A percentile compares a stretch with the other conserved stretches of the same genome.
phyloP scores from a whole-genome alignment of 1,140 invertebrate species.

The Bombus difficillimus region DNA sequence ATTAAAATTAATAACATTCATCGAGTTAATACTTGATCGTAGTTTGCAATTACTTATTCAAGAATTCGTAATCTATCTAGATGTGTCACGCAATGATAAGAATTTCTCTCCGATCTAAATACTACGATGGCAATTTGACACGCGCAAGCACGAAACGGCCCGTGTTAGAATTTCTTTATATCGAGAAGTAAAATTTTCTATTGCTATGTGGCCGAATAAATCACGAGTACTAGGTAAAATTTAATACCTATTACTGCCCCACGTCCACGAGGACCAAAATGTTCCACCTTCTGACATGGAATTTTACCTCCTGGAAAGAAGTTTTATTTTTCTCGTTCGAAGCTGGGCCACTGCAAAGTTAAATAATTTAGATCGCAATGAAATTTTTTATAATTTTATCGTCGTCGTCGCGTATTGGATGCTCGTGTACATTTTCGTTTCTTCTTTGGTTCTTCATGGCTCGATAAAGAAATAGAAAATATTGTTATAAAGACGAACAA shows the following conservation, averaged over 20 bases:
- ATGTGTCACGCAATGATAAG: conserved; percentile 4
- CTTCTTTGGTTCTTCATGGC: neutral
- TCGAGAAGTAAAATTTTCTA: neutral
- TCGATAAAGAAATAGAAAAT: neutral
- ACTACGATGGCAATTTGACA: neutral
- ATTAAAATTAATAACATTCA: neutral
- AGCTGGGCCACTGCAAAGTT: neutral
- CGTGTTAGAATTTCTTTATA: neutral
- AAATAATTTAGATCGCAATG: conserved; percentile 15
- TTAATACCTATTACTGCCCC: neutral
- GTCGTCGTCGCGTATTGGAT: neutral
- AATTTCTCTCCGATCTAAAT: neutral
- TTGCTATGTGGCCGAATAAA: neutral
- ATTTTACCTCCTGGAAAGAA: neutral
- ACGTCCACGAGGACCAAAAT: neutral
- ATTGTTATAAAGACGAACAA: neutral
- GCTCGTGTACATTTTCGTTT: too few species aligned
- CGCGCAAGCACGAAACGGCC: neutral
- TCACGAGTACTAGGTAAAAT: conserved; percentile 5
- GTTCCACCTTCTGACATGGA: conserved; percentile 13
- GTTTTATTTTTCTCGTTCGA: conserved; percentile 3
- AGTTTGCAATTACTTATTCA: neutral
- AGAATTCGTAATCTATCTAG: neutral
- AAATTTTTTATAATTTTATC: conserved; percentile 29
- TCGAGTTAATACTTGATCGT: neutral